Base-by-base conservation (phyloP, 2,888 invertebrate genomes). In the Caradrina clavipalpis region DNA sequence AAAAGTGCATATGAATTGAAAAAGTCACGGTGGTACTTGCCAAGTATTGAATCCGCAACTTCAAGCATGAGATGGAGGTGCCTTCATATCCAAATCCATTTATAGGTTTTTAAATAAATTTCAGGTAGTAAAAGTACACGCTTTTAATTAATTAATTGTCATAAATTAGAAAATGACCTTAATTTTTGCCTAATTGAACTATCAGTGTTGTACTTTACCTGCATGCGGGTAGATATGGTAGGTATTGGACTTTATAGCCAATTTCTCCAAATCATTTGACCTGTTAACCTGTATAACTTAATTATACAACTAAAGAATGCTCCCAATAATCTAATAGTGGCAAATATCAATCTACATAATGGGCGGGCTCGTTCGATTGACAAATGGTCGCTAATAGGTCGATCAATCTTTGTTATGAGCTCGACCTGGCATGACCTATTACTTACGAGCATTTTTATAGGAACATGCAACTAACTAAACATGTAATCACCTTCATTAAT, bases 361-460 rank as follows among this genome's bases (percentile, higher is more conserved):
- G 73, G 57, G 17, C 56, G 53, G 49, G 69, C 63, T 56, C 68
- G 57, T 79, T 76, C 68, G 66, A 74, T 73, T 83, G 82, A 85
- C 79, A 84, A 84, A 87, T 79, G 77, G 65, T 60, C 72, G 54
- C 75, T 85, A 87, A 86, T 85, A 75, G 78, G 47, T 50, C 73
- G 73, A 86, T 85, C 84, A 80, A 81, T 82, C 73, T 79, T 84
- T 83, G 83, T 86, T 85, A 87, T 82, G 79, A 75, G 86, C 83
- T 84, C 84, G 84, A 54, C 82, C 76, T 79, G 71, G 47, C 73
- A 69, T 71, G 55, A 58, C 51, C 47, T 66, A 51, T 69, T 17
- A 45, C 15, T 39, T 72, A 67, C 56, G 47, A 26, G 13, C 45
- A 26, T 21, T 53, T 63, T 74, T 67, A 62, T 67, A 47, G 21